Conservation (phyloP, 2,888 invertebrate species). For the Drosophila anceps region DNA sequence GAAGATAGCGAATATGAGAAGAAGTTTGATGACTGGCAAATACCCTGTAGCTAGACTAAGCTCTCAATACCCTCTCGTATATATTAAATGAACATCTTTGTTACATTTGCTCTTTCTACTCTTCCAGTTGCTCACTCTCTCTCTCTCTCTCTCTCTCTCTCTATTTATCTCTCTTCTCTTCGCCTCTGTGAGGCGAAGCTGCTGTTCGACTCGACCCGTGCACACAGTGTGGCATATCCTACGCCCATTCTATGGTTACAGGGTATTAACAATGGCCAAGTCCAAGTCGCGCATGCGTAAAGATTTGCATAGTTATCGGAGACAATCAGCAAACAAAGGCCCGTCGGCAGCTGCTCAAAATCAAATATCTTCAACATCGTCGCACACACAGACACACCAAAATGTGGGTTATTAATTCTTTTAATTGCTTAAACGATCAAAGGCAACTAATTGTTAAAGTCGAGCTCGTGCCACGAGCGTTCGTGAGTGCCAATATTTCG, state of each 20-base stretch:
- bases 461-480: conserved; percentile 12
- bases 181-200: too few species aligned
- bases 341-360: conserved; percentile 24
- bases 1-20: background rate
- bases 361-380: conserved; percentile 28
- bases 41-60: conserved; percentile 3
- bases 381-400: conserved; percentile 9
- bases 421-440: conserved; percentile 57
- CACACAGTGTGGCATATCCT: too few species aligned
- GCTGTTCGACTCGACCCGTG: too few species aligned
- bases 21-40: background rate
- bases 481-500: background rate
- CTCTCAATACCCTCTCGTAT: background rate
- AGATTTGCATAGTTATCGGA: conserved; percentile 68
- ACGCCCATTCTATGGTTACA: background rate
- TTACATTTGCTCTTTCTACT: too few species aligned
- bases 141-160: too few species aligned
- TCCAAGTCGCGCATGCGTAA: conserved; percentile 67
- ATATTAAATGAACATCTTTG: background rate
- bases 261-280: conserved; percentile 22
- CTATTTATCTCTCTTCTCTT: too few species aligned
- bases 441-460: conserved; percentile 41
- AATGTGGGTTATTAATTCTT: conserved; percentile 58
- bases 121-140: too few species aligned
- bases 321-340: conserved; percentile 58